Evolutionary conservation across 2,113 vertebrate species (phyloP).

Genomic region (Ophiodon elongatus): DNA sequence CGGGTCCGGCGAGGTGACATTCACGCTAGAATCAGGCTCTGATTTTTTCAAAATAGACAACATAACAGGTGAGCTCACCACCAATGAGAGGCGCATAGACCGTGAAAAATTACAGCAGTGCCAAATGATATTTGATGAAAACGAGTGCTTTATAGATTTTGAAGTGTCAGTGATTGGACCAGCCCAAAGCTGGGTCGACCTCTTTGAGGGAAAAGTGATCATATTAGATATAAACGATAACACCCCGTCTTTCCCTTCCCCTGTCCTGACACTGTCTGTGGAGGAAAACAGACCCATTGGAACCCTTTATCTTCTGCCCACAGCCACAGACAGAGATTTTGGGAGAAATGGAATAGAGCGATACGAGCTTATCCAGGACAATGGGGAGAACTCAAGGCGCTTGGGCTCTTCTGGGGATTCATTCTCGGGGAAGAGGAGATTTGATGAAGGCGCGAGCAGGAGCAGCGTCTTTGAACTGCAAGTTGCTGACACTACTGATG

Average conservation of each 20-base stretch:
- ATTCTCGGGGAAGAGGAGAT: slow-evolving; percentile 85
- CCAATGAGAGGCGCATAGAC: slow-evolving; percentile 96
- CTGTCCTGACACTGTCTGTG: slow-evolving; percentile 96
- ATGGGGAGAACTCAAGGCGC: slow-evolving; percentile 87
- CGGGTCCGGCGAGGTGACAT: slow-evolving; percentile 95
- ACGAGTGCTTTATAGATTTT: slow-evolving; percentile 98
- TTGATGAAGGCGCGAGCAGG: slow-evolving; percentile 83
- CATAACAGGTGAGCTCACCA: slow-evolving; percentile 97
- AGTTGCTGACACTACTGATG: slow-evolving; percentile 97
- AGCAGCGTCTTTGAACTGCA: slow-evolving; percentile 98
- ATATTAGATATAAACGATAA: slow-evolving; percentile 99
- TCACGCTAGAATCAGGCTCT: slow-evolving; percentile 97
- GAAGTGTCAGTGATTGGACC: slow-evolving; percentile 99
- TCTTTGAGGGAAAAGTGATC: slow-evolving; percentile 97
- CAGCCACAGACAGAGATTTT: slow-evolving; percentile 97
- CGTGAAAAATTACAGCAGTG: slow-evolving; percentile 98
- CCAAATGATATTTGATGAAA: slow-evolving; percentile 99
- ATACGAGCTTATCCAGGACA: slow-evolving; percentile 96
- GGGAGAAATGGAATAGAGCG: slow-evolving; percentile 97
- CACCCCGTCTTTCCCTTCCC: slow-evolving; percentile 97
- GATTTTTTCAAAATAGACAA: slow-evolving; percentile 99
- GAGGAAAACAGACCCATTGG: slow-evolving; percentile 99
- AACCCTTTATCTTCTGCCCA: slow-evolving; percentile 96
- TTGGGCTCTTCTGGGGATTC: slow-evolving; percentile 76
- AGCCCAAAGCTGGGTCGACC: slow-evolving; percentile 98